A percentile compares a stretch with the other conserved stretches of the same genome.
Conservation (phyloP, 2,888 invertebrate species). For the Chymomyza amoena region DNA sequence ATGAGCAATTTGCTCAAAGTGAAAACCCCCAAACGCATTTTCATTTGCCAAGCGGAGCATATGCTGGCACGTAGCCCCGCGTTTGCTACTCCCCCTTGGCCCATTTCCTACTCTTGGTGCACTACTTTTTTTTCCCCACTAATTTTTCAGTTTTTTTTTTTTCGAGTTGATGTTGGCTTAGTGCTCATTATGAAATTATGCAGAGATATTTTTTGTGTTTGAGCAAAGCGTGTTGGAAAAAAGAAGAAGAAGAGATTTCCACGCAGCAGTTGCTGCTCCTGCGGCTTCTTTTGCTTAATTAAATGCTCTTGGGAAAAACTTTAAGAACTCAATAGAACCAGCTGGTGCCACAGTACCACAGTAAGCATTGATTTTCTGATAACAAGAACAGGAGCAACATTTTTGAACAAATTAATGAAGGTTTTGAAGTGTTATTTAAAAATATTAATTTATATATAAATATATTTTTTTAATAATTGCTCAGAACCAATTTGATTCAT, state of each 20-base stretch:
- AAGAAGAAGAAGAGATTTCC: not conserved
- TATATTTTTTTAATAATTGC: too few relatives aligned
- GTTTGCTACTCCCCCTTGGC: not conserved
- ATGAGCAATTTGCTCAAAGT: slow-evolving; percentile 64
- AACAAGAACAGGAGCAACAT: too few relatives aligned
- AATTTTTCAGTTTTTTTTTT: not conserved
- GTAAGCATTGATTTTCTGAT: too few relatives aligned
- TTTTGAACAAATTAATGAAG: too few relatives aligned
- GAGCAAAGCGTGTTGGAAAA: not conserved
- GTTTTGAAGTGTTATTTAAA: too few relatives aligned
- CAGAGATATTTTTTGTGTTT: slow-evolving; percentile 32
- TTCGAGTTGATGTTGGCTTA: slow-evolving; percentile 45
- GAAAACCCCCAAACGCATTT: slow-evolving; percentile 58
- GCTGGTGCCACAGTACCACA: not conserved
- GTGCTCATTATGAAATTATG: slow-evolving; percentile 65
- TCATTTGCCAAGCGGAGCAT: slow-evolving; percentile 52
- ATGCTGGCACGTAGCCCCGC: slow-evolving; percentile 23
- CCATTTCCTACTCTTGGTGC: not conserved
- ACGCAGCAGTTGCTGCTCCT: not conserved
- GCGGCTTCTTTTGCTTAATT: not conserved
- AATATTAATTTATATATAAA: too few relatives aligned
- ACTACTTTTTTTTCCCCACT: not conserved
- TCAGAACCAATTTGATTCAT: too few relatives aligned
- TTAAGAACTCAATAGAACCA: not conserved
- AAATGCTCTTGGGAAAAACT: not conserved